Percentiles rank a stretch among this genome's conserved stretches.
Evolutionary conservation across 1,140 invertebrate genomes (phyloP).

Genomic region (Zaprionus lachaisei): DNA sequence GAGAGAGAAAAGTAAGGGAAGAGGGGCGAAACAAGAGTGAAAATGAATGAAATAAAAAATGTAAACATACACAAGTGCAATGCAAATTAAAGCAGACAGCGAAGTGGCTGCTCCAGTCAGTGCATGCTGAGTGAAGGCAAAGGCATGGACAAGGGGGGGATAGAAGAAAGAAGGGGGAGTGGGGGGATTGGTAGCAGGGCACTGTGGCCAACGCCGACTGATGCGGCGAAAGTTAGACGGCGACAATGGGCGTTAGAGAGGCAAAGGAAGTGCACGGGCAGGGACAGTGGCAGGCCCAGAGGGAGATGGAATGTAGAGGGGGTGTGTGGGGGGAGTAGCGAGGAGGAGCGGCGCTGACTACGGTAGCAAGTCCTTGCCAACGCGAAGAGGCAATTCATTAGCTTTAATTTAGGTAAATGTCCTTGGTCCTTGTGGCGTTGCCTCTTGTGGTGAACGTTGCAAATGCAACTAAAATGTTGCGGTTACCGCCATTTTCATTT

Average conservation of each 20-base stretch:
- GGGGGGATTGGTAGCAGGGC: not conserved
- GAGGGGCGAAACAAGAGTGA: constrained; percentile 68
- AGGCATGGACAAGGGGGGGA: not conserved
- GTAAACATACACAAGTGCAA: constrained; percentile 82
- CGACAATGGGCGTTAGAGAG: constrained; percentile 31
- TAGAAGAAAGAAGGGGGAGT: not conserved
- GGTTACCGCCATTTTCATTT: constrained; percentile 70
- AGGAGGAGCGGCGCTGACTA: not conserved
- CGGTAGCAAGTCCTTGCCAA: constrained; percentile 36
- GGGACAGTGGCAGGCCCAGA: not conserved
- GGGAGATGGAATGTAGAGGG: not conserved
- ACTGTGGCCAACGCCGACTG: constrained; percentile 38
- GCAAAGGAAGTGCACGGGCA: constrained; percentile 6
- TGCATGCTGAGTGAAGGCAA: not conserved
- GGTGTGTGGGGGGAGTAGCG: not conserved
- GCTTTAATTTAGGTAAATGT: constrained; percentile 83
- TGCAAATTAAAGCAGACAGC: constrained; percentile 82
- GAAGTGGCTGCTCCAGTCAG: constrained; percentile 68
- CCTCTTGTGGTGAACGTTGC: constrained; percentile 77
- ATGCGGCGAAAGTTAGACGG: constrained; percentile 43
- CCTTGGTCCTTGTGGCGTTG: constrained; percentile 80
- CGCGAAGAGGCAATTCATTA: constrained; percentile 81
- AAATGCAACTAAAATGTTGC: constrained; percentile 83
- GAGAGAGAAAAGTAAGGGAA: not conserved
- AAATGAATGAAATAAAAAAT: constrained; percentile 82